These are phyloP conservation scores for Porites cylindrica DNA, from an alignment of 92 coral and sea anemone species.

Conservation along the genomic window DNA sequence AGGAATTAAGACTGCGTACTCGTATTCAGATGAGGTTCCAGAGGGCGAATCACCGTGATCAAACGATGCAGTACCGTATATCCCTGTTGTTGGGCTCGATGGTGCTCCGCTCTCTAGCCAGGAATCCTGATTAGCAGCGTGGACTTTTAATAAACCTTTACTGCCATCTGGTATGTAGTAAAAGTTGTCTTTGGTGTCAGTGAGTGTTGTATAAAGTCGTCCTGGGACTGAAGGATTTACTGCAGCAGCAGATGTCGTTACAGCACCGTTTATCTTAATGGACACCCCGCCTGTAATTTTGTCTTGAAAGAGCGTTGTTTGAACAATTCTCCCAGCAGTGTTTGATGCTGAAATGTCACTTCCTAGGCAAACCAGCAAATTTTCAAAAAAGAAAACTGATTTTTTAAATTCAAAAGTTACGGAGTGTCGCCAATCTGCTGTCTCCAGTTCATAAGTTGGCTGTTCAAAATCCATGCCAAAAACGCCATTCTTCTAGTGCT, in stretches of 20 bases:
- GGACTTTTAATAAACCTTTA: constrained; percentile 20
- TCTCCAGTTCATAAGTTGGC: constrained; percentile 47
- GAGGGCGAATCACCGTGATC: constrained; percentile 28
- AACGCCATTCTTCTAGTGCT: constrained; percentile 57
- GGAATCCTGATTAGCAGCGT: constrained; percentile 53
- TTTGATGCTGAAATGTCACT: constrained; percentile 50
- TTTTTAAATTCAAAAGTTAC: constrained; percentile 67
- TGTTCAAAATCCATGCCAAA: constrained; percentile 79
- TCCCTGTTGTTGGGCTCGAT: constrained; percentile 11
- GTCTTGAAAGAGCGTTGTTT: constrained; percentile 88
- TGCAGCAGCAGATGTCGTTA: neutral
- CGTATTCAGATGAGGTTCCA: constrained; percentile 18
- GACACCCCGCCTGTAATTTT: constrained; percentile 26
- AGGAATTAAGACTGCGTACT: constrained; percentile 63
- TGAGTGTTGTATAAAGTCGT: constrained; percentile 1
- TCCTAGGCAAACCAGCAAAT: constrained; percentile 77
- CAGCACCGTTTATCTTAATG: constrained; percentile 38
- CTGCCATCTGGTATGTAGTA: constrained; percentile 62
- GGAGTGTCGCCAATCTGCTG: neutral
- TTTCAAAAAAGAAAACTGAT: constrained; percentile 79
- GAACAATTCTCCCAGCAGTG: constrained; percentile 17
- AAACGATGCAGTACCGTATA: constrained; percentile 74
- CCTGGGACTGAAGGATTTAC: too few relatives aligned
- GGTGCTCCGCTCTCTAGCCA: constrained; percentile 4
- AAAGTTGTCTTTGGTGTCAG: constrained; percentile 62